These are phyloP conservation scores for Sorex maritimensis DNA, from an alignment of 2,797 vertebrate species.

Conservation along the genomic window DNA sequence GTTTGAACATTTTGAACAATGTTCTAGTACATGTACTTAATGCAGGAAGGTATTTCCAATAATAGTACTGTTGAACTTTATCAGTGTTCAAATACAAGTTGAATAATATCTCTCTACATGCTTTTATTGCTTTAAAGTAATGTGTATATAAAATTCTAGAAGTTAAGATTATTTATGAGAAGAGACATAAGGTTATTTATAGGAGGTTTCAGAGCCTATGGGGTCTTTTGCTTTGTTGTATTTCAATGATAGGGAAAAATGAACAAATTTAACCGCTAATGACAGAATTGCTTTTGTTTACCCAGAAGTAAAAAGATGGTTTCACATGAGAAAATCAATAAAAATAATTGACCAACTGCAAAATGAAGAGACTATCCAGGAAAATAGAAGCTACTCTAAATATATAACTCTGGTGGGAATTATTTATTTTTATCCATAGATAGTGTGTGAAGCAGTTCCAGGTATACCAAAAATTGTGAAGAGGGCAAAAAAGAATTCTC, in stretches of 20 bases:
- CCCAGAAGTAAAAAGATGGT: neutral
- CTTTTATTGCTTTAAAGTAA: neutral
- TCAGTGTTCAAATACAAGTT: neutral
- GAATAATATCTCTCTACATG: neutral
- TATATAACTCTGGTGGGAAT: neutral
- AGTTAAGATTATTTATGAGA: too few species aligned
- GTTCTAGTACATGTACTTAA: conserved; percentile 9
- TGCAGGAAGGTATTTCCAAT: neutral
- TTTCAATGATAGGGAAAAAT: conserved; percentile 20
- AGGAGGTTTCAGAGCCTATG: neutral
- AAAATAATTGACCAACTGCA: conserved; percentile 22
- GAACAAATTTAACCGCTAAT: conserved; percentile 6
- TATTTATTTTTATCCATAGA: neutral
- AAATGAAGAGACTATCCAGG: neutral
- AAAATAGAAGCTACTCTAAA: neutral
- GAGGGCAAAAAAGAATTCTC: neutral
- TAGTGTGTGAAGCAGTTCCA: neutral
- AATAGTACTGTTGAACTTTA: neutral
- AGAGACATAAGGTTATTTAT: neutral
- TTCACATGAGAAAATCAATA: neutral
- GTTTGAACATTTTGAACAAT: neutral
- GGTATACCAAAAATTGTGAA: neutral
- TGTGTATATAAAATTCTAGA: too few species aligned
- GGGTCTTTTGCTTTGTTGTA: neutral
- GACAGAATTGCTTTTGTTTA: neutral